Percentiles rank a stretch among this genome's conserved stretches.
Evolutionary conservation across 2,888 invertebrate species (phyloP).

Genomic region (Melinaea marsaeus): DNA sequence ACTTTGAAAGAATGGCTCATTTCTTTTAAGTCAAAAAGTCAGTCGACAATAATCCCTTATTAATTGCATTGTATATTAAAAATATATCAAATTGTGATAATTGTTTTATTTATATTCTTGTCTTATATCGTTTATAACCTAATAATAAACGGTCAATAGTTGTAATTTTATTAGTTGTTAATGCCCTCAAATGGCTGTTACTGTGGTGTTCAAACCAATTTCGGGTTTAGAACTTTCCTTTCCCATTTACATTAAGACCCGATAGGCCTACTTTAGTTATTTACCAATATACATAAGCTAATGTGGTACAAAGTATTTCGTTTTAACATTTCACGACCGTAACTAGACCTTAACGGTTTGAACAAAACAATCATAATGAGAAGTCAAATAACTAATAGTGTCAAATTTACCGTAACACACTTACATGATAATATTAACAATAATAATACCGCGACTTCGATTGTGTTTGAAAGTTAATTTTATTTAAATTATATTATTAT

Average conservation of each 20-base stretch:
- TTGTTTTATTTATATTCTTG: no score
- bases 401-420: slow-evolving; percentile 15
- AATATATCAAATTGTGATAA: no score
- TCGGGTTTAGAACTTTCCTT: not conserved
- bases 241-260: not conserved
- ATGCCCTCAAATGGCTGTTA: not conserved
- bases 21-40: no score
- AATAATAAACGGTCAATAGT: not conserved
- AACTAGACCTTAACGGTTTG: slow-evolving; percentile 2
- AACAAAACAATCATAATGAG: slow-evolving; percentile 19
- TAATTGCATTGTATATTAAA: no score
- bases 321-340: no score
- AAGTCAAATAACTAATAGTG: slow-evolving; percentile 21
- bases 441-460: not conserved
- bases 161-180: not conserved
- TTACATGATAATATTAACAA: not conserved
- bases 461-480: not conserved
- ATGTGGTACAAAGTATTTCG: no score
- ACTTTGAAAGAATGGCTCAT: no score
- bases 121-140: no score
- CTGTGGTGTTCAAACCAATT: not conserved
- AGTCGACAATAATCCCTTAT: no score
- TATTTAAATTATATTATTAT: no score
- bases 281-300: no score
- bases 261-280: not conserved